phyloP scores from a whole-genome alignment of 2,797 vertebrate species.

The Eremophila alpestris region DNA sequence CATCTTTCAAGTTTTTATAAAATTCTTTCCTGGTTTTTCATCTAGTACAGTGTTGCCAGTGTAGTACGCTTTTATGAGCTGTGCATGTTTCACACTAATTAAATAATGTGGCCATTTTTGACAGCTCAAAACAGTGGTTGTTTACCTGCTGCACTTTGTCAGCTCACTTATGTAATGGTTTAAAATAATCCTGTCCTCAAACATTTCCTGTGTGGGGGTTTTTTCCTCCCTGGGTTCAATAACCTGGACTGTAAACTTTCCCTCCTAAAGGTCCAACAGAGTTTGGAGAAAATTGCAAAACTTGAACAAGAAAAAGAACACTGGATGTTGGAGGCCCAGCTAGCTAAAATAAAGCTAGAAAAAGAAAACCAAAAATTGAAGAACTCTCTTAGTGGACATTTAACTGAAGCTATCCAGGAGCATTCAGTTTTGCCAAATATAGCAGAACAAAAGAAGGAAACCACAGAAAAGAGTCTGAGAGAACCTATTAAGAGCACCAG shows the following conservation, averaged over 20 bases:
- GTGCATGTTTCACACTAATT: background rate
- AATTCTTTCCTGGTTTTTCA: background rate
- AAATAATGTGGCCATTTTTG: background rate
- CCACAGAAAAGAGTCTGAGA: conserved; percentile 53
- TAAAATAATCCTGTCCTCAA: background rate
- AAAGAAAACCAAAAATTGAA: conserved; percentile 91
- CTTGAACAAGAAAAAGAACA: conserved; percentile 99
- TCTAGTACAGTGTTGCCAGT: background rate
- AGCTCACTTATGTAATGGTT: background rate
- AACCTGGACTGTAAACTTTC: conserved; percentile 11
- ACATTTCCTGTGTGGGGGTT: background rate
- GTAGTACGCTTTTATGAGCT: background rate
- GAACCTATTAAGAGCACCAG: conserved; percentile 82
- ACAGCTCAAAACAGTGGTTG: background rate
- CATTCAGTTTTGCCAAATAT: background rate
- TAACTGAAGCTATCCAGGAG: conserved; percentile 51
- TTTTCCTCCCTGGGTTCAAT: background rate
- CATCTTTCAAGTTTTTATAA: background rate
- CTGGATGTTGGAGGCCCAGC: conserved; percentile 97
- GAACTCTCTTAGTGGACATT: conserved; percentile 66
- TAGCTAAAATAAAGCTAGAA: conserved; percentile 94
- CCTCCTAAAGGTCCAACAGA: conserved; percentile 90
- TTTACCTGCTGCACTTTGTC: background rate
- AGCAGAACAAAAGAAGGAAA: conserved; percentile 74
- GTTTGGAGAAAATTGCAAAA: conserved; percentile 94